A percentile compares a stretch with the other conserved stretches of the same genome.
Conservation (phyloP, 2,888 invertebrate genomes). For the Laothoe populi region DNA sequence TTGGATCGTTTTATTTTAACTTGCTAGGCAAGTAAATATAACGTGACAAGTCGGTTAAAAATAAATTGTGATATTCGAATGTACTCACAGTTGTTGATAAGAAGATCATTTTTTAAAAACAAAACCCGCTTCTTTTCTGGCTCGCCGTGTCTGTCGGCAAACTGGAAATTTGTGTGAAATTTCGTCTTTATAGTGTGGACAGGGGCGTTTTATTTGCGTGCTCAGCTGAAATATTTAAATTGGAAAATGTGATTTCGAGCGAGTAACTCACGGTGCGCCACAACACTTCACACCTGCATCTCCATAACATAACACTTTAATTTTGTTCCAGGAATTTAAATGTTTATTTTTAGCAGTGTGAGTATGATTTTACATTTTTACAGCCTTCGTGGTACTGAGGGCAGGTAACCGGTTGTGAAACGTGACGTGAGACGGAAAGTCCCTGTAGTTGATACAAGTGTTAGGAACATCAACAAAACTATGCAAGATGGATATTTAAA, state of each 20-base stretch:
- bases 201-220: constrained; percentile 31
- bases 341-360: background rate
- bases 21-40: too few species aligned
- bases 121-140: constrained; percentile 34
- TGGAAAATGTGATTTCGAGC: constrained; percentile 24
- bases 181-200: constrained; percentile 35
- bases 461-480: too few species aligned
- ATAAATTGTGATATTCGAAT: background rate
- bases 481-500: too few species aligned
- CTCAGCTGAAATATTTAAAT: constrained; percentile 32
- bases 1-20: too few species aligned
- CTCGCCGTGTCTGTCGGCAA: constrained; percentile 37
- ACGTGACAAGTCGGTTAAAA: background rate
- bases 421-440: too few species aligned
- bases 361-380: too few species aligned
- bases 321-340: background rate
- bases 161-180: constrained; percentile 44
- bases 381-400: too few species aligned
- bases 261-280: background rate
- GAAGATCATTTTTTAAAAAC: constrained; percentile 5
- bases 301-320: background rate
- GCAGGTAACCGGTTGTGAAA: too few species aligned
- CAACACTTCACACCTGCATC: background rate
- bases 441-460: too few species aligned
- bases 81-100: background rate